Base-by-base conservation (phyloP, 2,888 invertebrate species). In the Colostygia pectinataria region DNA sequence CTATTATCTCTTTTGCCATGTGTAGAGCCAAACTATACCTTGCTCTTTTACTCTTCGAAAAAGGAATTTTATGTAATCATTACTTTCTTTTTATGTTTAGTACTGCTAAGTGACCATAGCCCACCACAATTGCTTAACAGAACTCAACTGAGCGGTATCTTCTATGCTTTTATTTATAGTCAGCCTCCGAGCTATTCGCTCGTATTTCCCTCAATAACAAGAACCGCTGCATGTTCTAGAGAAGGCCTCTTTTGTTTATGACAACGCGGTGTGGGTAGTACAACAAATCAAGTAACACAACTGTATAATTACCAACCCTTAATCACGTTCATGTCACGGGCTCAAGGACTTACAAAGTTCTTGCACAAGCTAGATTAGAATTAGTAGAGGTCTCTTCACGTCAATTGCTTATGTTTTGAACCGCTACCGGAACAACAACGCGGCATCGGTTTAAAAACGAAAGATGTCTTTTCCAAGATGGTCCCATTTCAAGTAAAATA, bases 211-310 rank as follows among this genome's bases (percentile, higher is more conserved):
- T 48, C 48, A 48, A 53, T 50, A 32, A 45, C 44, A 34, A 47
- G 53, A 55, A 53, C 37, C 55, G 51, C 49, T 44, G 57, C 54
- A 54, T 56, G 54, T 46, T 46, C 45, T 37, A 47, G 27, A 42
- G 52, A 40, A 53, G 41, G 52, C 50, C 37, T 68, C 70, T 66
- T 73, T 80, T 79, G 79, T 79, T 76, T 77, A 77, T 71, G 69
- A 72, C 69, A 59, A 20, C 20, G 68, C 59, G 62, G 57, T 63
- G 61, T 65, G 65, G 66, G 60, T 65, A 65, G 66, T 45, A 37
- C 28, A 42, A 23, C n/a, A 8, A 27, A 46, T 33, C 5, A 13
- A 46, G 51, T 13, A 38, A 8, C 9, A 10, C 51, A 51, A 38
- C 28, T 40, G 13, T 3, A 4, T 18, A 18, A 3, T 4, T 2